phyloP scores from a whole-genome alignment of 1,140 invertebrate species.

The Brachionus rotundiformis region DNA sequence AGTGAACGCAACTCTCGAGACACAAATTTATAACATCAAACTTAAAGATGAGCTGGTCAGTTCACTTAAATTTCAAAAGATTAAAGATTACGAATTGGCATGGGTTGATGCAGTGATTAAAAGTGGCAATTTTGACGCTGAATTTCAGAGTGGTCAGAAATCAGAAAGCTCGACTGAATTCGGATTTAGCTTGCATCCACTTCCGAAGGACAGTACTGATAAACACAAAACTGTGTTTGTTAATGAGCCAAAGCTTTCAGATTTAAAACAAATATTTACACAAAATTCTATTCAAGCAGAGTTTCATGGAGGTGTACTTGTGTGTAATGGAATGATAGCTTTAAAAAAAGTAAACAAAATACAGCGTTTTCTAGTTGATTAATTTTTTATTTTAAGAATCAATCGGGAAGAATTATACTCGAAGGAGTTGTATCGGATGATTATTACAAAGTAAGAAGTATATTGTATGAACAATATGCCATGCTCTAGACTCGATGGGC shows the following conservation, averaged over 20 bases:
- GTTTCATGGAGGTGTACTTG: conserved; percentile 87
- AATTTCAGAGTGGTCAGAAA: conserved; percentile 56
- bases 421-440: conserved; percentile 92
- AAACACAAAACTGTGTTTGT: conserved; percentile 86
- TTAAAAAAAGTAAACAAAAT: conserved; percentile 72
- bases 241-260: conserved; percentile 90
- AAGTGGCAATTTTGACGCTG: conserved; percentile 61
- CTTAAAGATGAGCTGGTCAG: conserved; percentile 85
- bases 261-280: conserved; percentile 91
- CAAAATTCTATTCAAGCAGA: conserved; percentile 84
- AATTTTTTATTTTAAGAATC: conserved; percentile 71
- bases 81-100: conserved; percentile 76
- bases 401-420: conserved; percentile 83
- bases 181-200: conserved; percentile 48
- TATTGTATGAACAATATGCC: conserved; percentile 94
- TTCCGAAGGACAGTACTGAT: conserved; percentile 55
- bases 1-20: conserved; percentile 94
- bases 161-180: conserved; percentile 51
- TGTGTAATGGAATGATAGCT: conserved; percentile 89
- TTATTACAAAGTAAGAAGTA: conserved; percentile 87
- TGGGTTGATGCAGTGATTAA: conserved; percentile 76
- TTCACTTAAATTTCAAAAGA: conserved; percentile 77
- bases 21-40: conserved; percentile 74
- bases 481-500: conserved; percentile 73
- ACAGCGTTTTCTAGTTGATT: background rate